Evolutionary conservation across 2,113 vertebrate species (phyloP).

Genomic region (Rhadina sibilatrix): DNA sequence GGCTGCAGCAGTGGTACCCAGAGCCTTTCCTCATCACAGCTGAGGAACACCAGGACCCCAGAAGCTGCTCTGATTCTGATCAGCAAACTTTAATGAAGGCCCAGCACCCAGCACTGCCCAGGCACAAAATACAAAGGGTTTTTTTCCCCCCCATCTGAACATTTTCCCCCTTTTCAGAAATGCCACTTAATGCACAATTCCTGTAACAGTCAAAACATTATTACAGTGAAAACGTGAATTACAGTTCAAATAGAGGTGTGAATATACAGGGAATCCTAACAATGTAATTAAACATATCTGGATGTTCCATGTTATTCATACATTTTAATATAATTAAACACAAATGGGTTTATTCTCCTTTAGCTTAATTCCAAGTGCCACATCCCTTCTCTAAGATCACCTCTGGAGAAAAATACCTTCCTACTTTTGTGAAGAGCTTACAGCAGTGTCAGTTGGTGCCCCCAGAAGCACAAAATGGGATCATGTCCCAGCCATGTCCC

Average conservation of each 20-base stretch:
- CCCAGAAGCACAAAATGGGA: neutral
- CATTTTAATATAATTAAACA: neutral
- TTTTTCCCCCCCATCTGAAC: accelerated
- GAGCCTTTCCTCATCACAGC: neutral
- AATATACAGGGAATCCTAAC: neutral
- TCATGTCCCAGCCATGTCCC: neutral
- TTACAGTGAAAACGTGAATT: neutral
- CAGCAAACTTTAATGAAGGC: neutral
- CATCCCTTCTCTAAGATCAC: neutral
- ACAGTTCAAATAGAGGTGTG: neutral
- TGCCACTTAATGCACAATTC: neutral
- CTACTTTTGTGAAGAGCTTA: neutral
- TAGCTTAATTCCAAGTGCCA: neutral
- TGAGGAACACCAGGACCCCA: neutral
- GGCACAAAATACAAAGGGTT: neutral
- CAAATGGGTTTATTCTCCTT: neutral
- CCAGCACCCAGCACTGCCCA: neutral
- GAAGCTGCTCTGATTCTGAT: neutral
- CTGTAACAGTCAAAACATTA: neutral
- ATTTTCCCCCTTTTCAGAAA: neutral
- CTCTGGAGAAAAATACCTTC: neutral
- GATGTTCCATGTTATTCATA: neutral
- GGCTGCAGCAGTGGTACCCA: neutral
- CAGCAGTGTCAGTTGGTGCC: neutral
- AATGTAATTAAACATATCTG: neutral